phyloP scores from a whole-genome alignment of 2,888 invertebrate genomes.

The Orthosia incerta region DNA sequence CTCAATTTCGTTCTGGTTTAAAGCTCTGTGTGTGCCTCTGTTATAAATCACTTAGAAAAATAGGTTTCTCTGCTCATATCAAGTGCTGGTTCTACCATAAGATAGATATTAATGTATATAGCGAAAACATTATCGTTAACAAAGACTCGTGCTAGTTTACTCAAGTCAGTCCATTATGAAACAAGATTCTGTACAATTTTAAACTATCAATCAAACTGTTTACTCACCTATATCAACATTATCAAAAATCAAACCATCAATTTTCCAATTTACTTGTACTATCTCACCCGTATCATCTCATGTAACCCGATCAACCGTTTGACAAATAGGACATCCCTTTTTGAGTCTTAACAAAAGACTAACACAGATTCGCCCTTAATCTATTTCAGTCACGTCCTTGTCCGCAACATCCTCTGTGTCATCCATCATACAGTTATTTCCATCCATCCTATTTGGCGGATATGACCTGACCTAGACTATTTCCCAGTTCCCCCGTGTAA shows the following conservation, averaged over 20 bases:
- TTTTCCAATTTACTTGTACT: conserved; percentile 21
- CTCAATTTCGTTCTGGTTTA: conserved; percentile 26
- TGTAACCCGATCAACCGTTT: conserved; percentile 9
- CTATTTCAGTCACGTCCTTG: conserved; percentile 48
- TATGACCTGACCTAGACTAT: conserved; percentile 57
- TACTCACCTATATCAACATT: conserved; percentile 1
- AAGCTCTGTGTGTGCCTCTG: conserved; percentile 39
- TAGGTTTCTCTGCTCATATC: conserved; percentile 5
- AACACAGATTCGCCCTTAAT: conserved; percentile 28
- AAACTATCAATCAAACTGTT: conserved; percentile 23
- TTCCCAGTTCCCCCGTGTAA: conserved; percentile 41
- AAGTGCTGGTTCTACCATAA: conserved; percentile 10
- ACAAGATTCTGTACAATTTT: conserved; percentile 6
- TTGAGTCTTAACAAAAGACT: conserved; percentile 28
- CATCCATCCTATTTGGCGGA: conserved; percentile 56
- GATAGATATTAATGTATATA: not conserved
- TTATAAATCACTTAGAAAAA: conserved; percentile 29
- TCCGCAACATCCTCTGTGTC: conserved; percentile 29
- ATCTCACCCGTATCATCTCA: conserved; percentile 5
- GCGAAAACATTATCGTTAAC: not conserved
- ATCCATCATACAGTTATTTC: conserved; percentile 61
- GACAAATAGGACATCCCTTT: conserved; percentile 40
- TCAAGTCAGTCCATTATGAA: not conserved
- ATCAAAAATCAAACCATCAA: conserved; percentile 9
- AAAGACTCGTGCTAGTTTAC: not conserved